A percentile compares a stretch with the other conserved stretches of the same genome.
Evolutionary conservation across 2,888 invertebrate species (phyloP).

Genomic region (Cheilosia impressa): DNA sequence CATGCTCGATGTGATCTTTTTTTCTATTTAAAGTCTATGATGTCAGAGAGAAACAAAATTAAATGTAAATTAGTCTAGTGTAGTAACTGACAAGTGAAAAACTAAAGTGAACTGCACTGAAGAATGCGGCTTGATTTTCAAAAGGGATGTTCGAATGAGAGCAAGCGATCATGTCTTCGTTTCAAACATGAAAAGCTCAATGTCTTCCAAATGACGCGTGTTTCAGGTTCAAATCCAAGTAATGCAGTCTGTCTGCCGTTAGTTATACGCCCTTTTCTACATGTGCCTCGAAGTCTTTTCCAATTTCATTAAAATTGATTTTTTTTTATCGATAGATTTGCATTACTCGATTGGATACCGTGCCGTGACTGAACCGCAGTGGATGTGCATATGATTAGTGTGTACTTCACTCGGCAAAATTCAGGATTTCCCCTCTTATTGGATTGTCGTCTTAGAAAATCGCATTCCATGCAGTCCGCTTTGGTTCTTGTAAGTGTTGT

Average conservation of each 20-base stretch:
- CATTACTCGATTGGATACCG: neutral
- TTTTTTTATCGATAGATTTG: neutral
- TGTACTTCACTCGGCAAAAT: too few relatives aligned
- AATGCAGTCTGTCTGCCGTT: neutral
- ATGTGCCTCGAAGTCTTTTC: constrained; percentile 8
- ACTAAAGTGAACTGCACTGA: neutral
- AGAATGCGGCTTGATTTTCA: neutral
- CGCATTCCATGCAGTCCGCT: too few relatives aligned
- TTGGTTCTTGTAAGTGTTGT: too few relatives aligned
- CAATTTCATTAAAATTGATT: neutral
- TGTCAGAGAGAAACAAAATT: neutral
- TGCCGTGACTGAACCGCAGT: neutral
- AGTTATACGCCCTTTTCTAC: constrained; percentile 5
- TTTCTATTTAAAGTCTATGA: constrained; percentile 1
- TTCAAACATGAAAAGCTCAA: neutral
- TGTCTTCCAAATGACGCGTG: constrained; percentile 1
- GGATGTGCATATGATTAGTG: neutral
- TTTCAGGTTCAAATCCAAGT: neutral
- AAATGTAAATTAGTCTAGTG: neutral
- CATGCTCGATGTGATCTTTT: constrained; percentile 39
- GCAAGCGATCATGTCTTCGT: neutral
- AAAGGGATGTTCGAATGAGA: neutral
- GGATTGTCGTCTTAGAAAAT: too few relatives aligned
- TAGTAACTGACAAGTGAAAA: too few relatives aligned
- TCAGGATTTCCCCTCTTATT: too few relatives aligned